phyloP scores from a whole-genome alignment of 1,140 invertebrate genomes.

The Steinernema khuongi region DNA sequence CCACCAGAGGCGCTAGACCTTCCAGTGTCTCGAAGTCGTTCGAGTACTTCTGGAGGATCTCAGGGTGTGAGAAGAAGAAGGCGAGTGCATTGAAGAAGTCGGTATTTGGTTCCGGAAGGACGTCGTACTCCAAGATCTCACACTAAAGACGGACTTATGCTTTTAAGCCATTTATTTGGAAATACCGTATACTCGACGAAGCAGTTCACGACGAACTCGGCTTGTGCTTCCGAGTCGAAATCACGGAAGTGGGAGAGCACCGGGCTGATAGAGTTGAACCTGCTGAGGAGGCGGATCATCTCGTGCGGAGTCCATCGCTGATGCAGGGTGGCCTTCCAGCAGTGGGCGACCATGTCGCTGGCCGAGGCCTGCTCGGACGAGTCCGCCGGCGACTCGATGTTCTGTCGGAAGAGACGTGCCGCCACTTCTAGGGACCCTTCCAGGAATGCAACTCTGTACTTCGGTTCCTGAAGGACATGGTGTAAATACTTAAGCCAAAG shows the following conservation, averaged over 20 bases:
- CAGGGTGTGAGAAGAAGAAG: conserved; percentile 1
- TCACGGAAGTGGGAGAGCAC: background rate
- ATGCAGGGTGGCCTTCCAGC: background rate
- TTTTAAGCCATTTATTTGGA: background rate
- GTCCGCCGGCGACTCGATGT: background rate
- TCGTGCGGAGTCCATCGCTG: background rate
- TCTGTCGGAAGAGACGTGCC: background rate
- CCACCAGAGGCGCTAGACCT: background rate
- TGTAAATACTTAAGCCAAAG: background rate
- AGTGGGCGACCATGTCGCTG: background rate
- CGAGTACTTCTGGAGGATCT: background rate
- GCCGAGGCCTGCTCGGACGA: background rate
- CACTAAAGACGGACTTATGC: too few species aligned
- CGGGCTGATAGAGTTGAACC: background rate
- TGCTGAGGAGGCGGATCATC: background rate
- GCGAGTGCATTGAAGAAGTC: background rate
- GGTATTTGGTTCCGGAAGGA: background rate
- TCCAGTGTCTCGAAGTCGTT: conserved; percentile 6
- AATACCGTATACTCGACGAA: background rate
- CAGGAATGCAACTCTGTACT: background rate
- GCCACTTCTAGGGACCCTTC: background rate
- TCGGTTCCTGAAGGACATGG: background rate
- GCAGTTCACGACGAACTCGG: background rate
- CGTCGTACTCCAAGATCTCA: background rate
- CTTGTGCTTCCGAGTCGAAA: background rate